Evolutionary conservation across 2,797 vertebrate genomes (phyloP).

Genomic region (Lepus oiostolus): DNA sequence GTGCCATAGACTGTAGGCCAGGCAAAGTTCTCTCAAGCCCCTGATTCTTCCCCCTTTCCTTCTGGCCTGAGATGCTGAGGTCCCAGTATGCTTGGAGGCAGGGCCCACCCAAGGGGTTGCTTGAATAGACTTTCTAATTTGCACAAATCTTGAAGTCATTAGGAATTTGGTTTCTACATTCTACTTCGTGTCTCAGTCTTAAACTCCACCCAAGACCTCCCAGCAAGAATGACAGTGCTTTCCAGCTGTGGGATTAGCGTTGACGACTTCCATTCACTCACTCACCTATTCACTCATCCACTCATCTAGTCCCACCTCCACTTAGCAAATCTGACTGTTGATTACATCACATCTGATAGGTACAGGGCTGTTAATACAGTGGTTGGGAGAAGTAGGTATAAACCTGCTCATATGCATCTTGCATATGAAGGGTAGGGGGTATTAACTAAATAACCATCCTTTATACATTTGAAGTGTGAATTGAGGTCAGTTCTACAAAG

Average conservation of each 20-base stretch:
- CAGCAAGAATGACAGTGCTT: slow-evolving; percentile 51
- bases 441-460: not conserved
- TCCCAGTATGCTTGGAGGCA: slow-evolving; percentile 22
- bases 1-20: too few relatives aligned
- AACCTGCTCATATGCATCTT: not conserved
- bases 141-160: slow-evolving; percentile 75
- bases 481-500: not conserved
- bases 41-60: not conserved
- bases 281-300: not conserved
- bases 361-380: not conserved
- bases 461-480: not conserved
- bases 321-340: not conserved
- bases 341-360: not conserved
- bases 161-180: slow-evolving; percentile 62
- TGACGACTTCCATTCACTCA: not conserved
- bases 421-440: not conserved
- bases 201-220: slow-evolving; percentile 69
- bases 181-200: slow-evolving; percentile 44
- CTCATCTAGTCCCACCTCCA: not conserved
- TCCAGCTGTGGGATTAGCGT: not conserved
- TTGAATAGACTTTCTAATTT: slow-evolving; percentile 61
- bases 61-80: not conserved
- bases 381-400: not conserved
- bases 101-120: slow-evolving; percentile 31
- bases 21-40: not conserved